Conservation (phyloP, 2,797 vertebrate species). For the Lagocephalus sceleratus region DNA sequence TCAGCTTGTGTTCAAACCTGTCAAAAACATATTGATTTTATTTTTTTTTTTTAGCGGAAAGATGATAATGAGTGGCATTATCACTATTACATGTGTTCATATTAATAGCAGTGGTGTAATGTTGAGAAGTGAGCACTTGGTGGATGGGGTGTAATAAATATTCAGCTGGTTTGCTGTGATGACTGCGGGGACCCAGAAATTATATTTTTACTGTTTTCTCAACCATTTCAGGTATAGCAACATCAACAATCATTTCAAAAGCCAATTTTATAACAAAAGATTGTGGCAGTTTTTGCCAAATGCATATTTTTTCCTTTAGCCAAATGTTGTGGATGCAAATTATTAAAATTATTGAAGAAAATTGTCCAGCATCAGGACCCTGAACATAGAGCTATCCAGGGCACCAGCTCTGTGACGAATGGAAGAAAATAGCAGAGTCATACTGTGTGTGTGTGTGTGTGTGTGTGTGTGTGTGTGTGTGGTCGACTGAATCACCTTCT, state of each 20-base stretch:
- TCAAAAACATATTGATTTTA: background rate
- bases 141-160: slow-evolving; percentile 43
- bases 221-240: background rate
- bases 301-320: slow-evolving; percentile 10
- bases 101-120: slow-evolving; percentile 6
- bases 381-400: slow-evolving; percentile 57
- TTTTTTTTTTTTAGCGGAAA: background rate
- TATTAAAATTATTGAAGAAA: slow-evolving; percentile 47
- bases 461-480: slow-evolving; percentile 21
- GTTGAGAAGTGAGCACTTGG: background rate
- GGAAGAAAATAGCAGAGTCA: slow-evolving; percentile 67
- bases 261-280: too few species aligned
- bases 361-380: slow-evolving; percentile 44
- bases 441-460: slow-evolving; percentile 24
- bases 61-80: slow-evolving; percentile 3
- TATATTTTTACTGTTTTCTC: slow-evolving; percentile 15
- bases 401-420: slow-evolving; percentile 72
- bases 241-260: too few species aligned
- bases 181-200: slow-evolving; percentile 40
- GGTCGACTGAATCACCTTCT: slow-evolving; percentile 45
- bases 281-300: background rate
- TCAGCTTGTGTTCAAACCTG: slow-evolving; percentile 1
- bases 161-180: too few species aligned
- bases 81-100: slow-evolving; percentile 15
- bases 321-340: slow-evolving; percentile 41